Evolutionary conservation across 2,113 vertebrate species (phyloP).

Genomic region (Todiramphus saurophagus): DNA sequence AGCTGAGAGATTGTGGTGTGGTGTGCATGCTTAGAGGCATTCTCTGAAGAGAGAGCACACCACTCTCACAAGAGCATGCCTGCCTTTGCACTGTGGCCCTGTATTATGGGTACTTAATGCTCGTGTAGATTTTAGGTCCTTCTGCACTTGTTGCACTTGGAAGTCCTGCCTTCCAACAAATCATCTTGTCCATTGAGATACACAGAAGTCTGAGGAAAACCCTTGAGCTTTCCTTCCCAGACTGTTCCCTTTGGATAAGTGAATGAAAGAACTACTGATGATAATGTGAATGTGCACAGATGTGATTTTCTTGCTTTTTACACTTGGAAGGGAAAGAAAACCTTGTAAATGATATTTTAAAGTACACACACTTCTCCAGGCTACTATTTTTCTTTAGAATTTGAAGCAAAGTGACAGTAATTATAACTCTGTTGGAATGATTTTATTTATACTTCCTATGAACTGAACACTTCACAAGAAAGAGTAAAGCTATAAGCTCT

Average conservation of each 20-base stretch:
- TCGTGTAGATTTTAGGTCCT: neutral
- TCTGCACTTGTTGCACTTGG: neutral
- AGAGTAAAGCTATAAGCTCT: neutral
- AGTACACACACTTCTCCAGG: neutral
- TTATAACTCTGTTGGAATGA: neutral
- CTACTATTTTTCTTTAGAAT: neutral
- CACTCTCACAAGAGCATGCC: neutral
- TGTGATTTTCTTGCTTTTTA: neutral
- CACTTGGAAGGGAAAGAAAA: neutral
- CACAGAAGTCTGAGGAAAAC: neutral
- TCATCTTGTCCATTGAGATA: neutral
- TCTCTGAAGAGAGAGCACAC: too few relatives aligned
- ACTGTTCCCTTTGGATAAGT: neutral
- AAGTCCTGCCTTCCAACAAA: neutral
- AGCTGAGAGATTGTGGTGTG: neutral
- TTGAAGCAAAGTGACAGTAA: neutral
- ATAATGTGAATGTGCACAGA: neutral
- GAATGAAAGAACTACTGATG: neutral
- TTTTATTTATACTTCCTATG: neutral
- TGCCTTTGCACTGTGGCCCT: fast-evolving
- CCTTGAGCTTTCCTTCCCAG: neutral
- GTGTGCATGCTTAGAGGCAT: neutral
- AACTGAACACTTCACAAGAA: neutral
- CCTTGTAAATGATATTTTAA: neutral
- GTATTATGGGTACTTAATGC: too few relatives aligned